Evolutionary conservation across 2,888 invertebrate species (phyloP).

Genomic region (Agonum fuliginosum): DNA sequence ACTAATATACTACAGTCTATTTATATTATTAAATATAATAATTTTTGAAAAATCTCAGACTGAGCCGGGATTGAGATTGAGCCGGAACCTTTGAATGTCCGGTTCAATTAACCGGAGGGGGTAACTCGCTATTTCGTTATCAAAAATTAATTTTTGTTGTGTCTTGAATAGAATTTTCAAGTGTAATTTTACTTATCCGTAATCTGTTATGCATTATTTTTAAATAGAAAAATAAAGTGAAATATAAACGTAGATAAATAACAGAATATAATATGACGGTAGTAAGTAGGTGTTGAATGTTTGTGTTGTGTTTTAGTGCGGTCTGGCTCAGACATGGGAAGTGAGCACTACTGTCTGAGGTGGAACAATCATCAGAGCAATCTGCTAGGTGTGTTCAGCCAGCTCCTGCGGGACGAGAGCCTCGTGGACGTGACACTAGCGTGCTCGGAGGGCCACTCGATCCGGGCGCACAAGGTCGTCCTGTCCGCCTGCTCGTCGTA

Average conservation of each 20-base stretch:
- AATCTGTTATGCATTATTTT: background rate
- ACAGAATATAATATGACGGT: too few species aligned
- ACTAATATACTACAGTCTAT: too few species aligned
- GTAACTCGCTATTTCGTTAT: too few species aligned
- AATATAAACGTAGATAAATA: background rate
- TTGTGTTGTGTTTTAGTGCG: conserved; percentile 77
- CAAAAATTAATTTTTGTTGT: too few species aligned
- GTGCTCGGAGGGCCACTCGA: conserved; percentile 96
- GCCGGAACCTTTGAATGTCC: too few species aligned
- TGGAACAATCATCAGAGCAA: conserved; percentile 99
- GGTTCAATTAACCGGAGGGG: too few species aligned
- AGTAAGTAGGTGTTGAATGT: background rate
- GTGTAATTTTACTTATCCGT: background rate
- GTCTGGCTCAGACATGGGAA: conserved; percentile 96
- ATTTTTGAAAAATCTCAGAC: too few species aligned
- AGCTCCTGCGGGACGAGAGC: conserved; percentile 95
- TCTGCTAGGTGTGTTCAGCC: conserved; percentile 97
- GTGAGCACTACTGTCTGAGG: conserved; percentile 99
- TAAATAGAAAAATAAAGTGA: background rate
- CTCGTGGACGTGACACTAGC: conserved; percentile 97
- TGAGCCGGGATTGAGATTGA: too few species aligned
- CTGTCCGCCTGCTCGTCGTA: conserved; percentile 96
- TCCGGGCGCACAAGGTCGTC: conserved; percentile 95
- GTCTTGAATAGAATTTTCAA: too few species aligned
- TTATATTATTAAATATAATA: too few species aligned